phyloP scores from a whole-genome alignment of 2,888 invertebrate species.

The Drosophila antonietae region DNA sequence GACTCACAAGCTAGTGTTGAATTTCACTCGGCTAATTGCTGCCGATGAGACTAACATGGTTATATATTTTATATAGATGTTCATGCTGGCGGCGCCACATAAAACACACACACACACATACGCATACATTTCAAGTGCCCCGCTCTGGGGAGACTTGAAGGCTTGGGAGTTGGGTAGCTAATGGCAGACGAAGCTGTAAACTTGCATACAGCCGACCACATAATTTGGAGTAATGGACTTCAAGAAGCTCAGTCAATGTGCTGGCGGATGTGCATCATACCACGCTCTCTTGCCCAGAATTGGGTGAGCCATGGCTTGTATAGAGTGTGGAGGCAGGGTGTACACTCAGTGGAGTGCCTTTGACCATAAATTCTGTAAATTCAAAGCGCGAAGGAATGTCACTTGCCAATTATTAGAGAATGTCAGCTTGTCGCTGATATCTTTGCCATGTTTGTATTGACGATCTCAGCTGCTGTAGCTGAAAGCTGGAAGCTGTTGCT shows the following conservation, averaged over 20 bases:
- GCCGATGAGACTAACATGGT: slow-evolving; percentile 67
- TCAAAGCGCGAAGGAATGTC: slow-evolving; percentile 79
- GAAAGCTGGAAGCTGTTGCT: slow-evolving; percentile 22
- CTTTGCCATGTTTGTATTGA: slow-evolving; percentile 78
- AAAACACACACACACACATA: slow-evolving; percentile 32
- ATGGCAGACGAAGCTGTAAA: slow-evolving; percentile 55
- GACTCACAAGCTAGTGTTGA: slow-evolving; percentile 70
- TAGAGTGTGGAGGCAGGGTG: slow-evolving; percentile 12
- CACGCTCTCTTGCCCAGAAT: slow-evolving; percentile 40
- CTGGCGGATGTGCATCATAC: slow-evolving; percentile 55
- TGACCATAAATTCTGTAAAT: slow-evolving; percentile 78
- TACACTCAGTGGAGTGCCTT: slow-evolving; percentile 55
- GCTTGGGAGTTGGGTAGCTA: slow-evolving; percentile 28
- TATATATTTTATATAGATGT: slow-evolving; percentile 50
- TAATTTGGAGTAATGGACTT: slow-evolving; percentile 65
- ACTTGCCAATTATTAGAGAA: slow-evolving; percentile 79
- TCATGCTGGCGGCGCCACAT: slow-evolving; percentile 66
- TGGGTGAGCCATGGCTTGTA: slow-evolving; percentile 35
- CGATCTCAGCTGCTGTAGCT: slow-evolving; percentile 61
- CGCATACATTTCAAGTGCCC: slow-evolving; percentile 19
- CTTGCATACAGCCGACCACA: slow-evolving; percentile 62
- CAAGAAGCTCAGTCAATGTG: slow-evolving; percentile 22
- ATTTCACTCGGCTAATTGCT: slow-evolving; percentile 75
- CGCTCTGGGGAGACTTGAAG: slow-evolving; percentile 14
- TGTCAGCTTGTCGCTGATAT: slow-evolving; percentile 78